These are phyloP conservation scores for Taphrorychus bicolor DNA, from an alignment of 2,888 invertebrate genomes.

Conservation along the genomic window DNA sequence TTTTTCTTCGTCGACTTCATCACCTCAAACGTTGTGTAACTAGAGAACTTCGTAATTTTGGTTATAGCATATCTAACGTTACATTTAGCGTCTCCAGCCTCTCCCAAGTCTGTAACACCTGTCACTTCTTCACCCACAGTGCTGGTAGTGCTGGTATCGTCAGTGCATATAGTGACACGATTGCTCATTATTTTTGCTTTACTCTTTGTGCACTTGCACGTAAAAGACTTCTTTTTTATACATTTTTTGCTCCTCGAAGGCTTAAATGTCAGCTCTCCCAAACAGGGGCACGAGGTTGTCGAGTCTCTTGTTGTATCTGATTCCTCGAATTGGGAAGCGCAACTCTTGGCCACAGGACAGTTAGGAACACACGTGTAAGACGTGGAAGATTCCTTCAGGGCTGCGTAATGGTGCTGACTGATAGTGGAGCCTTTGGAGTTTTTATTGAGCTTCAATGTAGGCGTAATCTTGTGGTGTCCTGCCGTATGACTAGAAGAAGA, in stretches of 20 bases:
- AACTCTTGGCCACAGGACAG: too few species aligned
- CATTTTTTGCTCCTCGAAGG: background rate
- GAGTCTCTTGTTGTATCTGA: too few species aligned
- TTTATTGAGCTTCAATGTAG: background rate
- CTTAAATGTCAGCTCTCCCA: background rate
- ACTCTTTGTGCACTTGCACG: constrained; percentile 8
- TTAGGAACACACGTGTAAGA: constrained; percentile 14
- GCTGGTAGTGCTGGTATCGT: constrained; percentile 34
- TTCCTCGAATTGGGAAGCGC: background rate
- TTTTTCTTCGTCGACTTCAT: constrained; percentile 53
- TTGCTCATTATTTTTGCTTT: background rate
- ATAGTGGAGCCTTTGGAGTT: background rate
- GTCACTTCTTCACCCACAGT: constrained; percentile 2
- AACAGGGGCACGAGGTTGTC: constrained; percentile 10
- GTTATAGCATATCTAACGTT: constrained; percentile 53
- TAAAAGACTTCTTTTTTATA: background rate
- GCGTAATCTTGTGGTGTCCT: background rate
- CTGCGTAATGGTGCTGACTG: background rate
- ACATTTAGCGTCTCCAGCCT: constrained; percentile 19
- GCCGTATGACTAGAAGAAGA: background rate
- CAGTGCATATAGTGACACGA: constrained; percentile 25
- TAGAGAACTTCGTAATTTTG: constrained; percentile 52
- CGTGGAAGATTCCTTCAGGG: constrained; percentile 7
- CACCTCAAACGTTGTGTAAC: constrained; percentile 55
- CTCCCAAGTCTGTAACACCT: background rate